Evolutionary conservation across 2,797 vertebrate species (phyloP).

Genomic region (Sebastes nivosus): DNA sequence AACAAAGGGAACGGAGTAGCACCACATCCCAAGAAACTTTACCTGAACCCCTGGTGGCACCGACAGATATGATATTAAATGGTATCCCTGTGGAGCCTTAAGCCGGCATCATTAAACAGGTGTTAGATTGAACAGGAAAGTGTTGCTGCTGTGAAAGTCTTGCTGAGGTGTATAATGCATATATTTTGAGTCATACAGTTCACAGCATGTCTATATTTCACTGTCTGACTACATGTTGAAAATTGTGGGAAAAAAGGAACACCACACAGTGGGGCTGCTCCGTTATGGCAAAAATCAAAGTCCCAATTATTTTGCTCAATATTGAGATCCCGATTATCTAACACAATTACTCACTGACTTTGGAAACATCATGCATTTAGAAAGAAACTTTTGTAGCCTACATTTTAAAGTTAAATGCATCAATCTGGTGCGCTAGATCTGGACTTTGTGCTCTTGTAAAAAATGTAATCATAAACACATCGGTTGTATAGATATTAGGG

Average conservation of each 20-base stretch:
- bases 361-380: too few relatives aligned
- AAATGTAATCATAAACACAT: too few relatives aligned
- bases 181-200: neutral
- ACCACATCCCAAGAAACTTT: neutral
- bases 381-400: too few relatives aligned
- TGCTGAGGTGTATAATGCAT: neutral
- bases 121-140: constrained; percentile 17
- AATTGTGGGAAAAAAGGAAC: neutral
- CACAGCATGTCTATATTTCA: neutral
- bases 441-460: too few relatives aligned
- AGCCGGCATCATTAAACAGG: constrained; percentile 15
- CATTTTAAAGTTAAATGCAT: too few relatives aligned
- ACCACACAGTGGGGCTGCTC: neutral
- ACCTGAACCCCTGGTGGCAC: neutral
- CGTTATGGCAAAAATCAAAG: too few relatives aligned
- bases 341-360: too few relatives aligned
- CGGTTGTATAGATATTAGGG: too few relatives aligned
- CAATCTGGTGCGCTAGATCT: too few relatives aligned
- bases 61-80: constrained; percentile 7
- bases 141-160: neutral
- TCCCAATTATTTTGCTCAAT: too few relatives aligned
- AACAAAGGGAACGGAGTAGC: neutral
- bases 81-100: neutral
- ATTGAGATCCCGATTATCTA: too few relatives aligned
- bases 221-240: neutral